Evolutionary conservation across 2,113 vertebrate genomes (phyloP), one percentile per base, ranked within the genome.

Genomic region (Stegostoma tigrinum): DNA sequence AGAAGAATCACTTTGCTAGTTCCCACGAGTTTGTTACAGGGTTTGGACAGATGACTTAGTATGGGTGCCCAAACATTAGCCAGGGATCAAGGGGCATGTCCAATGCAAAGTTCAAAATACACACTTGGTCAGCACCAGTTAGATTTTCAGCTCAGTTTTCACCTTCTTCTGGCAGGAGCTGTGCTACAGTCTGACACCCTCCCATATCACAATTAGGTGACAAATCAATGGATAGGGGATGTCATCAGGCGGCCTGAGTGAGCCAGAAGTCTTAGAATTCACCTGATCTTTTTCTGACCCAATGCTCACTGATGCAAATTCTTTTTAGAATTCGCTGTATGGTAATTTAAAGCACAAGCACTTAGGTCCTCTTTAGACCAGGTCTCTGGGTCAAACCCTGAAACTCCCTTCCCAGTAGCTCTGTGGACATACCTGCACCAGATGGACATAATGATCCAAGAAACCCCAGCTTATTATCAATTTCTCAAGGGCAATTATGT

Each of bases 11-110:
- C 61, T 19, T 72, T 95, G 67, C 68, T 45, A 75, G 42, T 95
- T 95, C 94, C 67, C 94, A 95, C 94, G 42, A 72, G 94, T 48
- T 66, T 95, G 68, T 52, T 72, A 52, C 45, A 72, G 68, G 94
- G 45, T 19, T 67, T 93, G 89, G 61, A 61, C 21, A 66, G 4
- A n/a, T 19, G n/a, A 23, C 8, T 0, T 55, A 95, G 12, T 45
- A 12, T 48, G 67, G 93, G 38, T 30, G 67, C 42, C 42, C 93
- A 45, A 75, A 72, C 8, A 4, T 45, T 17, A 95, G 66, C 30
- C 42, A 30, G 17, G 15, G 48, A 89, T 27, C 48, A 27, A 89
- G 52, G 2, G 8, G 27, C 86, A 27, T 27, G 93, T 38, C 90
- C 90, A 66, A 24, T 45, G 42, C 24, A 24, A 10, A 67, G 93